phyloP scores from a whole-genome alignment of 2,797 vertebrate species.

The Channa striata region DNA sequence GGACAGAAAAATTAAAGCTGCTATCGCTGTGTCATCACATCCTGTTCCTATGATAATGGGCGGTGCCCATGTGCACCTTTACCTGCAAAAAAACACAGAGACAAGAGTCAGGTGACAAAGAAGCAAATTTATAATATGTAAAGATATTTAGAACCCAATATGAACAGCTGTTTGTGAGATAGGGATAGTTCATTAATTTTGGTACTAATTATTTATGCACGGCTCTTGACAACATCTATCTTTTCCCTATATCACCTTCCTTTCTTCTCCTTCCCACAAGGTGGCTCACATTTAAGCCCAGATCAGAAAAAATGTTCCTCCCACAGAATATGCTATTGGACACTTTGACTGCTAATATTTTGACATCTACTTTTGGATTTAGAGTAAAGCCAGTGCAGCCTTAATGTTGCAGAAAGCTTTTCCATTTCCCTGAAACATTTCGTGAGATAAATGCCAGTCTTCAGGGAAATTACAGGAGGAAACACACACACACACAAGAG shows the following conservation, averaged over 20 bases:
- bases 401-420: background rate
- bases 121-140: background rate
- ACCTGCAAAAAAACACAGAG: constrained; percentile 54
- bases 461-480: background rate
- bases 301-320: constrained; percentile 6
- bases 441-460: background rate
- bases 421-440: background rate
- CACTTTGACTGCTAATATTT: background rate
- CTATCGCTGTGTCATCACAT: constrained; percentile 73
- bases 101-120: background rate
- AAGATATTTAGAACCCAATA: background rate
- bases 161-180: background rate
- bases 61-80: constrained; percentile 41
- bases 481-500: background rate
- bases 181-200: background rate
- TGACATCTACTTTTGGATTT: background rate
- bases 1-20: constrained; percentile 38
- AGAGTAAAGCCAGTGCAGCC: background rate
- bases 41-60: constrained; percentile 45
- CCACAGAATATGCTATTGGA: constrained; percentile 1
- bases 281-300: constrained; percentile 18
- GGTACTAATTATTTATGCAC: background rate
- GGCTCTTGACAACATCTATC: constrained; percentile 15
- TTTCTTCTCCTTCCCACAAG: background rate
- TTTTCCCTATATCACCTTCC: background rate